These are phyloP conservation scores for Ferdinandea cuprea DNA, from an alignment of 2,888 invertebrate genomes.

Conservation along the genomic window DNA sequence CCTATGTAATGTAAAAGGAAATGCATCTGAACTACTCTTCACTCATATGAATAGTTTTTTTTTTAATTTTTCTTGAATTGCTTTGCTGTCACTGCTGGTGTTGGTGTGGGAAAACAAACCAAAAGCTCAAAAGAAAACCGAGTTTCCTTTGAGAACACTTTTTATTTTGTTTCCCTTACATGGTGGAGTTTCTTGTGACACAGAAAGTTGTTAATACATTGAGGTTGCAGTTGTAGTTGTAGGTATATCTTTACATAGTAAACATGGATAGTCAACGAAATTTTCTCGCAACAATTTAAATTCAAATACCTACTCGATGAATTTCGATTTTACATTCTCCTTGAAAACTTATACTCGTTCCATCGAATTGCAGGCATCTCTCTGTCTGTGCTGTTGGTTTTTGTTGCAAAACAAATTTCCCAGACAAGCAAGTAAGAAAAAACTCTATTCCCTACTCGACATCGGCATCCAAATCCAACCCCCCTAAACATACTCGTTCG, in stretches of 20 bases:
- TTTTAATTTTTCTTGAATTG: conserved; percentile 17
- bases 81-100: conserved; percentile 5
- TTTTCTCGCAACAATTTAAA: conserved; percentile 15
- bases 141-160: conserved; percentile 3
- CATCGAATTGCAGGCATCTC: neutral
- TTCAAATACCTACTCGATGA: conserved; percentile 9
- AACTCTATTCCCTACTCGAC: conserved; percentile 1
- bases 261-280: no score
- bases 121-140: conserved; percentile 18
- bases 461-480: no score
- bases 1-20: conserved; percentile 38
- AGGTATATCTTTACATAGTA: no score
- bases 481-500: no score
- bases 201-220: conserved; percentile 3
- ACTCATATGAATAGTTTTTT: neutral
- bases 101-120: neutral
- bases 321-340: neutral
- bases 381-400: neutral
- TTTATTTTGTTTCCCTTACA: neutral
- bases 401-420: conserved; percentile 33
- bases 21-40: neutral
- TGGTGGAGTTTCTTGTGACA: neutral
- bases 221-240: neutral
- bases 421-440: conserved; percentile 22
- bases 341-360: neutral